Base-by-base conservation (phyloP, 2,797 vertebrate species). In the Sternarchorhynchus goeldii region DNA sequence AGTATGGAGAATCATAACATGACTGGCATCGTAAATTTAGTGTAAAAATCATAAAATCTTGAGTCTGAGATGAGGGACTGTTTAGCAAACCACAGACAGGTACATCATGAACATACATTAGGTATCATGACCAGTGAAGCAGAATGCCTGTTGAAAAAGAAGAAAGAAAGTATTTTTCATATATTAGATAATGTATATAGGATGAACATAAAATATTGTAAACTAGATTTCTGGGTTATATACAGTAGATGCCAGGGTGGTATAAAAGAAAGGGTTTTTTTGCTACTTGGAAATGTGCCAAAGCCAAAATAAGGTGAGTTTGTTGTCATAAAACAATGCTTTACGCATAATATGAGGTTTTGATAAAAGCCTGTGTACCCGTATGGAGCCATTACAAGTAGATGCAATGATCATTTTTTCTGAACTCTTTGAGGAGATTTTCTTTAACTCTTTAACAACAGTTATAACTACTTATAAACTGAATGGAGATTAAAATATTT, bases 1-100 rank as follows among this genome's bases (percentile, higher is more conserved):
- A 89, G 86, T 88, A 82, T 70, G 88, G 85, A 85, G 67, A 89
- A 89, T 87, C 86, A 88, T 87, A 87, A 87, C 89, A 81, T 82
- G 84, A 77, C 81, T 73, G 67, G 29, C 73, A 86, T 81, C 82
- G 74, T 90, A 93, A 93, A 91, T 90, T 86, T 45, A 83, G 79
- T 82, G 81, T 86, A 84, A 86, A 86, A 84, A 77, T 87, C 80
- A 89, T 82, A 85, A 84, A 86, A 88, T 53, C 69, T 25, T 70
- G 76, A 75, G 60, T 53, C 45, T 16, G 45, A 32, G 45, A 32
- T 70, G 84, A 68, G 73, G 55, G 86, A 82, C 75, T 77, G 75
- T 73, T 63, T 36, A 36, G 34, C 34, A 36, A 16, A 4, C 58
- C 80, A 55, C 74, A 83, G 82, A 78, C 73, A 73, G 86, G 75